Evolutionary conservation across 2,797 vertebrate species (phyloP), one percentile per base, ranked within the genome.

Genomic region (Parauchenoglanis punctatus): DNA sequence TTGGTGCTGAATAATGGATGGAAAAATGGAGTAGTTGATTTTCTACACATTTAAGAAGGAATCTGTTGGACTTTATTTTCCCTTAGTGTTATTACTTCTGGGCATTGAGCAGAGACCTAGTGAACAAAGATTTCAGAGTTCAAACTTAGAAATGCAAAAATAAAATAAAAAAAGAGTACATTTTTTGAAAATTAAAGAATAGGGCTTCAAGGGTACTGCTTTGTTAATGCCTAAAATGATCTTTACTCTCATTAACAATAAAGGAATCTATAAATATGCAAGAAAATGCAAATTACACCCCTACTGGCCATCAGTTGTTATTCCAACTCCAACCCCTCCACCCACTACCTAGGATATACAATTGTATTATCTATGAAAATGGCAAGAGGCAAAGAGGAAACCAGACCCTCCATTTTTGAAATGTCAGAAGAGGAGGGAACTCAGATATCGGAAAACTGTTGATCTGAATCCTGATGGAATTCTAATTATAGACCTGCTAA

Each of bases 221-320:
- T 81, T 58, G 10, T 56, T 58, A 23, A 40, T 58, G 52, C 40
- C 10, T 11, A 59, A 56, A 58, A 59, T 80, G 10, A 80, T 23
- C 31, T 35, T 35, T 40, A 25, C 31, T 80, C 31, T 80, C 77
- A 40, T 80, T 80, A 58, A 35, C 31, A 35, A 59, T 52, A 54
- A 56, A 81, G 25, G 13, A 20, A 81, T 61, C 6, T 44, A 63
- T 81, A 18, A 61, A 61, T 81, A 81, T 61, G 40, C 78, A 63
- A 63, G 20, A 44, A 63, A 61, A 81, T 61, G 58, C 20, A 61
- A 81, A 81, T 81, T 81, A 46, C 5, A 77, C 49, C 78, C 56
- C 77, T 44, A 81, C 77, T 61, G 56, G 54, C 49, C 28, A 58
- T 58, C 54, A 58, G 31, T 78, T 78, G 52, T 78, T 56, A 78